Evolutionary conservation across 2,888 invertebrate genomes (phyloP), one percentile per base, ranked within the genome.

Genomic region (Strigamia transsilvanica): DNA sequence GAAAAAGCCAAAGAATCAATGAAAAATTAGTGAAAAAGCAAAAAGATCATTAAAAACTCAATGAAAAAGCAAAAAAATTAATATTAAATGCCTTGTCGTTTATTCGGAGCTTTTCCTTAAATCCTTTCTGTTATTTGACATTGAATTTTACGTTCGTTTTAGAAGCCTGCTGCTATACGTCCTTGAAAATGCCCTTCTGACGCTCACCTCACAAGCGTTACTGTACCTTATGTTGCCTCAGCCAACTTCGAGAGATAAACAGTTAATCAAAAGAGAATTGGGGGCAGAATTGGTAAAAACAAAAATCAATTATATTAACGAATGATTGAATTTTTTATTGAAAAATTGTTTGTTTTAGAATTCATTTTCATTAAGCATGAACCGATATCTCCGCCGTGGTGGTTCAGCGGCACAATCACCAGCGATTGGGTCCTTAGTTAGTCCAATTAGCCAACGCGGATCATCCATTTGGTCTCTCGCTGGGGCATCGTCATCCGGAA

Each of bases 211-310:
- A 0, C 88, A 88, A 84, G 87, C 88, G 0, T 85, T 86, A 82
- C 85, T 87, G n/a, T 87, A 87, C 82, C 85, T 88, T n/a, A 85
- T 86, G 38, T 86, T 87, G 46, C 87, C 87, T 0, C 82, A 83
- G 38, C 85, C 88, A 0, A 84, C 85, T 0, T 81, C 84, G 0
- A 83, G 88, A 82, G 88, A 88, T 34, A 88, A 88, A 82, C 88
- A 88, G 82, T 84, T 88, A 15, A 85, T 88, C 5, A 88, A 88
- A 82, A 83, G 88, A 82, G 88, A 88, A 84, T 86, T 88, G 5
- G 86, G 87, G 13, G 86, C 88, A 34, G 88, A 88, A 86, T 84
- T 88, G 86, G 88, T 88, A 85, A 84, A 85, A 82, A 0, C n/a
- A 0, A 79, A 15, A 51, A 80, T 23, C 10, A 23, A 3, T 73